Percentiles rank a stretch among this genome's conserved stretches.
phyloP scores from a whole-genome alignment of 2,888 invertebrate genomes.

The Hemaris fuciformis region DNA sequence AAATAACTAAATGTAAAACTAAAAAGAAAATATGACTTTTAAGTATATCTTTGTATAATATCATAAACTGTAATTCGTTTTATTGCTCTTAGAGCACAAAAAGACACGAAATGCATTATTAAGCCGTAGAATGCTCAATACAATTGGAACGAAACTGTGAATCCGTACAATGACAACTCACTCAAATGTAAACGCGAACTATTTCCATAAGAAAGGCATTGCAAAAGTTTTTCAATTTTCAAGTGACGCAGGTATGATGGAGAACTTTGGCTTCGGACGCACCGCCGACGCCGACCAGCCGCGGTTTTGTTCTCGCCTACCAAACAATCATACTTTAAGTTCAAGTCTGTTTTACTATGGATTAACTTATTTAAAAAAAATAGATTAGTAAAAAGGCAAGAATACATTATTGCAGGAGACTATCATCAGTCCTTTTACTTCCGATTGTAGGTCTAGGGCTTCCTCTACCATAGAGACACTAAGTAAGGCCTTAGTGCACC shows the following conservation, averaged over 20 bases:
- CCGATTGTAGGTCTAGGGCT: no score
- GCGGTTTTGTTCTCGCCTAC: conserved; percentile 18
- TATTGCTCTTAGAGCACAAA: neutral
- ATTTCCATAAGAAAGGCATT: conserved; percentile 80
- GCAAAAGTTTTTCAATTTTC: conserved; percentile 81
- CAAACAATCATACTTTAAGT: conserved; percentile 20
- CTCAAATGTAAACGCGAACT: conserved; percentile 77
- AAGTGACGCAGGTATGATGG: conserved; percentile 80
- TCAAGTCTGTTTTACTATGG: conserved; percentile 21
- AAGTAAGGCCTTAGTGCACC: no score
- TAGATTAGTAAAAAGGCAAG: no score
- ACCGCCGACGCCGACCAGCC: conserved; percentile 25
- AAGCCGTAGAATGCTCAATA: conserved; percentile 26
- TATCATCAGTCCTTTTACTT: no score
- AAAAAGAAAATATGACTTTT: no score
- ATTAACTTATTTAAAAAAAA: no score
- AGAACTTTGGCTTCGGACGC: conserved; percentile 72
- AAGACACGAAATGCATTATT: neutral
- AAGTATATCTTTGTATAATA: no score
- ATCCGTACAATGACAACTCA: conserved; percentile 78
- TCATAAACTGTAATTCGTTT: neutral
- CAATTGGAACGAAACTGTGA: conserved; percentile 40
- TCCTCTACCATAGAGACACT: no score
- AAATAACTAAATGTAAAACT: no score
- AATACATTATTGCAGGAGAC: no score